phyloP scores from a whole-genome alignment of 2,113 vertebrate species.

The Scophthalmus maximus region DNA sequence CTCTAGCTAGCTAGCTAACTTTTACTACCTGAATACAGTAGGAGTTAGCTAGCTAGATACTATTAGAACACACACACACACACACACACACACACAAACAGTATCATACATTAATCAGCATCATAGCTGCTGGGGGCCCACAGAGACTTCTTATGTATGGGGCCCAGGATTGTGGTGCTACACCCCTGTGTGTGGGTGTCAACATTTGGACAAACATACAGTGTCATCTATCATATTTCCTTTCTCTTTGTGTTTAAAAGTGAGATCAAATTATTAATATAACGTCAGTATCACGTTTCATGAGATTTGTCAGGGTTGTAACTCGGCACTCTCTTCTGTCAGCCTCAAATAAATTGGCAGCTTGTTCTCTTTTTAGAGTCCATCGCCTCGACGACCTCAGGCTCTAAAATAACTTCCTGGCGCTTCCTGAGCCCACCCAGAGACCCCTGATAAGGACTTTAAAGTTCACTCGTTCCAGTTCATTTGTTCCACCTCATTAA shows the following conservation, averaged over 20 bases:
- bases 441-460: constrained; percentile 47
- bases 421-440: constrained; percentile 58
- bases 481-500: constrained; percentile 28
- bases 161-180: no score
- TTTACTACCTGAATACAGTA: no score
- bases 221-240: no score
- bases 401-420: constrained; percentile 51
- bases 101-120: no score
- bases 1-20: no score
- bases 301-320: not conserved
- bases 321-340: constrained; percentile 2
- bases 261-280: not conserved
- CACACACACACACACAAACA: no score
- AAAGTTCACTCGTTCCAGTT: not conserved
- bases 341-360: constrained; percentile 10
- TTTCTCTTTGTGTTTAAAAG: not conserved
- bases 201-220: no score
- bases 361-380: constrained; percentile 43
- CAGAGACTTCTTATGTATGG: no score
- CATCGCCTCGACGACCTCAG: constrained; percentile 33
- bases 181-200: not conserved
- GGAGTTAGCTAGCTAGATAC: no score
- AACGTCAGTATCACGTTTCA: not conserved
- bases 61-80: no score
- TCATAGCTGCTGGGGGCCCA: no score